These are phyloP conservation scores for Phoenoteleia sp. DNA, from an alignment of 2,888 invertebrate species.

Conservation along the genomic window DNA sequence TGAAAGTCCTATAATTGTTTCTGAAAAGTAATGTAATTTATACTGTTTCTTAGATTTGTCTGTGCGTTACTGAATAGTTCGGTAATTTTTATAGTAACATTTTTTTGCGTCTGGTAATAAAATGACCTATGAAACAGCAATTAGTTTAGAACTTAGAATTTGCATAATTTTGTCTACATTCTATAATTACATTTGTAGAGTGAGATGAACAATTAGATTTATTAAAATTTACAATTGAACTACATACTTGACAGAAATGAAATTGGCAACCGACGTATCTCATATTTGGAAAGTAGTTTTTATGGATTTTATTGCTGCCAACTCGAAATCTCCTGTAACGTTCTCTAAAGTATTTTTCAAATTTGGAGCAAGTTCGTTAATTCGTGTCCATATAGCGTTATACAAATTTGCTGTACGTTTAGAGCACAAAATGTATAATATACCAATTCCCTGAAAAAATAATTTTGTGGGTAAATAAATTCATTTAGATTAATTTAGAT, in stretches of 20 bases:
- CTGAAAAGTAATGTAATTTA: no score
- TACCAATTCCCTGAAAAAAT: constrained; percentile 32
- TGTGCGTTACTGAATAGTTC: no score
- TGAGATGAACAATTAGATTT: no score
- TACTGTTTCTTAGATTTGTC: no score
- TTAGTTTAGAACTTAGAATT: no score
- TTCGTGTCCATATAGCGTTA: not conserved
- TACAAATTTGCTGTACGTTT: constrained; percentile 6
- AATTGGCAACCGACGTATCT: constrained; percentile 21
- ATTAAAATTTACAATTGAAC: not conserved
- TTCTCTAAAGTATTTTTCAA: not conserved
- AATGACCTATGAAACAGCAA: no score
- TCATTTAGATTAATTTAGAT: not conserved
- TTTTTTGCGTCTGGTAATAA: no score
- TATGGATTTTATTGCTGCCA: constrained; percentile 16
- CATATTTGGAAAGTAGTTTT: not conserved
- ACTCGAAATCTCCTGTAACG: constrained; percentile 30
- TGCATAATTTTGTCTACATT: no score
- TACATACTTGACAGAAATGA: constrained; percentile 20
- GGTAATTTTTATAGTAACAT: no score
- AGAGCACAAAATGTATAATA: constrained; percentile 30
- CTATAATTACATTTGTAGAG: no score
- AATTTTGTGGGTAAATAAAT: not conserved
- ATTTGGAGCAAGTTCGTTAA: constrained; percentile 12
- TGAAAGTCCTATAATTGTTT: no score